These are phyloP conservation scores for Caenorhabditis latens DNA, from an alignment of 1,140 invertebrate species.

Conservation along the genomic window DNA sequence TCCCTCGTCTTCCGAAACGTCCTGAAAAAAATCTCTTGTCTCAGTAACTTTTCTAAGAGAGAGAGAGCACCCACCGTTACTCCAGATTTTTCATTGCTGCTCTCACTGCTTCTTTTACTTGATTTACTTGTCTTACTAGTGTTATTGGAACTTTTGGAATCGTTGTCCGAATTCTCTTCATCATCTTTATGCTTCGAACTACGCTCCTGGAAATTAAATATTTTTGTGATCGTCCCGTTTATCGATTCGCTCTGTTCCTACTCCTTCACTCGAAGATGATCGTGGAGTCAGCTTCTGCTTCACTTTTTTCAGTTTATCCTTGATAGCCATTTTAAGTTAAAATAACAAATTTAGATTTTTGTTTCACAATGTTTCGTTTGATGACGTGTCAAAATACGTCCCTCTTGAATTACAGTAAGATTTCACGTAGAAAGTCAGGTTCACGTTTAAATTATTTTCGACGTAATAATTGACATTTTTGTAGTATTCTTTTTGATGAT, in stretches of 20 bases:
- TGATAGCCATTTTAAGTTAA: not conserved
- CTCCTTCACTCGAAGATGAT: not conserved
- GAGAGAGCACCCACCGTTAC: not conserved
- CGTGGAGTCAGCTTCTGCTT: conserved; percentile 10
- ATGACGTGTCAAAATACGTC: not conserved
- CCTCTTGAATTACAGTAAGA: no score
- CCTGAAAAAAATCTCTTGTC: not conserved
- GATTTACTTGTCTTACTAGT: conserved; percentile 1
- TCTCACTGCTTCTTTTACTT: not conserved
- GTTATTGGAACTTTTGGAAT: not conserved
- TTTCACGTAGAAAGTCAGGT: no score
- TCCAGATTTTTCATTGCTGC: conserved; percentile 5
- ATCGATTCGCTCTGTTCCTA: not conserved
- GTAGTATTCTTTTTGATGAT: no score
- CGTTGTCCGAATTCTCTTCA: conserved; percentile 12
- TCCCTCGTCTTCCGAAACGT: conserved; percentile 2
- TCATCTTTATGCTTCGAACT: not conserved
- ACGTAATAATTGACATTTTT: no score
- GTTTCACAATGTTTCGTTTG: not conserved
- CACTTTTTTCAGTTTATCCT: conserved; percentile 32
- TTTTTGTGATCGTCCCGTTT: not conserved
- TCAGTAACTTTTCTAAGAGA: not conserved
- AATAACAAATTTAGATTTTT: not conserved
- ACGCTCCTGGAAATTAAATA: not conserved
- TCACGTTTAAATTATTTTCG: no score